These are phyloP conservation scores for Stichodactyla mertensii DNA, from an alignment of 64 coral and sea anemone genomes.

Conservation along the genomic window DNA sequence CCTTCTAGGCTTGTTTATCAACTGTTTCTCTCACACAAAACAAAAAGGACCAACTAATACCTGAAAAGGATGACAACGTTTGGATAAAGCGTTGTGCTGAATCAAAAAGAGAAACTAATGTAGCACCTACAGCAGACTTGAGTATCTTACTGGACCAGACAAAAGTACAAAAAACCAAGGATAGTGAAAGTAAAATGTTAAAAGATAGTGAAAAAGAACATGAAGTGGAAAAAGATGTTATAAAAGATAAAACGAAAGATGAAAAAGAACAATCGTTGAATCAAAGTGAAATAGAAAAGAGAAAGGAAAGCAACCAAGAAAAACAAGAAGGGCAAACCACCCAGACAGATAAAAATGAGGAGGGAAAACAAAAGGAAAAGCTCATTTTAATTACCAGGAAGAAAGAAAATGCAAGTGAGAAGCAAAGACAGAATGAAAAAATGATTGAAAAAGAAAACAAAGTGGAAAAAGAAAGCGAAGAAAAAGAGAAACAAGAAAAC, in stretches of 20 bases:
- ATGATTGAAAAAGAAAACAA: not conserved
- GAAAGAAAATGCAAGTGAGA: not conserved
- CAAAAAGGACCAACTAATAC: slow-evolving; percentile 17
- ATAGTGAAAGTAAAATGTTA: not conserved
- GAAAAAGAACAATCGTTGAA: not conserved
- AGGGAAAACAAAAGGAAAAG: not conserved
- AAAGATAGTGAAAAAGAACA: too few relatives aligned
- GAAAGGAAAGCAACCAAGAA: not conserved
- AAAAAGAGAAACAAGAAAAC: not conserved
- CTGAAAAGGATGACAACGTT: slow-evolving; percentile 17
- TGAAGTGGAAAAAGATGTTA: not conserved
- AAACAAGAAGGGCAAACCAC: not conserved
- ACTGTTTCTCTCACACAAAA: not conserved
- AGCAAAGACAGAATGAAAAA: not conserved
- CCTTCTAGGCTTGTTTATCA: not conserved
- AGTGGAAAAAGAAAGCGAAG: not conserved
- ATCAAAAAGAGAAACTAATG: not conserved
- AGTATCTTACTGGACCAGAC: too few relatives aligned
- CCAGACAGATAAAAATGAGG: not conserved
- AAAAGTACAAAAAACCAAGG: not conserved
- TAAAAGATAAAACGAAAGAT: not conserved
- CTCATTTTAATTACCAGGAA: not conserved
- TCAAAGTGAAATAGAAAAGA: not conserved
- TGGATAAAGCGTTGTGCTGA: not conserved
- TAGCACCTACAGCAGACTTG: not conserved